These are phyloP conservation scores for Bettongia penicillata DNA, from an alignment of 2,113 vertebrate genomes.

Conservation along the genomic window DNA sequence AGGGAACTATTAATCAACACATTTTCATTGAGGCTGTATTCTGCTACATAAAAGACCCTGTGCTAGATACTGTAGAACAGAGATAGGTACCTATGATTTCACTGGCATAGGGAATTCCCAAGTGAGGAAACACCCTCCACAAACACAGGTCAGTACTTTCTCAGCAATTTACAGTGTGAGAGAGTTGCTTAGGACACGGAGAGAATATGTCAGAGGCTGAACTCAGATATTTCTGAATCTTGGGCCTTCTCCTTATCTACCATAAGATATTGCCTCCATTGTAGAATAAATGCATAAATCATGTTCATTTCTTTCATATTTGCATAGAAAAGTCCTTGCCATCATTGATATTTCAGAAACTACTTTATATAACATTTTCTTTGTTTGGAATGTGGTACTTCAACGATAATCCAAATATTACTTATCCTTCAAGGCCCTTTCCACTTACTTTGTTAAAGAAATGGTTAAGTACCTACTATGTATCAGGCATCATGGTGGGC, in stretches of 20 bases:
- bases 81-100: not conserved
- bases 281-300: slow-evolving; percentile 28
- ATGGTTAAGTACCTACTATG: not conserved
- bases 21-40: not conserved
- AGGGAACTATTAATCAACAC: not conserved
- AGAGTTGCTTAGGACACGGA: not conserved
- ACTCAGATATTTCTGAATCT: not conserved
- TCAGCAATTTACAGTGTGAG: not conserved
- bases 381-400: not conserved
- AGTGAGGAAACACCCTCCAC: not conserved
- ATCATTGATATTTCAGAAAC: not conserved
- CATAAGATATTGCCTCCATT: not conserved
- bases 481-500: not conserved
- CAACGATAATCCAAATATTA: not conserved
- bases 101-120: not conserved
- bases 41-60: not conserved
- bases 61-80: not conserved
- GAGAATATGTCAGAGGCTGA: not conserved
- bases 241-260: not conserved
- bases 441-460: not conserved
- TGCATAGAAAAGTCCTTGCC: not conserved
- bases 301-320: slow-evolving; percentile 1
- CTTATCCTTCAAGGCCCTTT: not conserved
- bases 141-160: not conserved
- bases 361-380: not conserved